Percentiles rank a stretch among this genome's conserved stretches.
Evolutionary conservation across 2,113 vertebrate genomes (phyloP).

Genomic region (Solenodon paradoxus): DNA sequence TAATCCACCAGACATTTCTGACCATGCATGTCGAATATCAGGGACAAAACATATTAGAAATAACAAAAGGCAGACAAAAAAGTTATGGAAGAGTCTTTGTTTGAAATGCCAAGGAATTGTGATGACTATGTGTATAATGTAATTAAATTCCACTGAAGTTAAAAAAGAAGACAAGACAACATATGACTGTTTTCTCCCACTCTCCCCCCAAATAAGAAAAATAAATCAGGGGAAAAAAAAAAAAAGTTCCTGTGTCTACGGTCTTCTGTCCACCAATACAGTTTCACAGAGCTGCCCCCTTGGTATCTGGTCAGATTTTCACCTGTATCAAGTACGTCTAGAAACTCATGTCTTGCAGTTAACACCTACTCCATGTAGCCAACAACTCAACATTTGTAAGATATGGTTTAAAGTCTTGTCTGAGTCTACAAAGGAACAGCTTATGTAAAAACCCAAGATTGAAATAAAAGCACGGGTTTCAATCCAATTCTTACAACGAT

Average conservation of each 20-base stretch:
- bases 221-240: constrained; percentile 10
- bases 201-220: neutral
- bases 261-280: neutral
- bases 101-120: constrained; percentile 53
- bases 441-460: constrained; percentile 77
- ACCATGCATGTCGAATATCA: neutral
- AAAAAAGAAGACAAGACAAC: neutral
- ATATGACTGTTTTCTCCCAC: neutral
- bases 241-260: constrained; percentile 54
- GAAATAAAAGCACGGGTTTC: constrained; percentile 79
- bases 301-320: neutral
- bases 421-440: constrained; percentile 77
- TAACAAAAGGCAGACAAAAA: constrained; percentile 31
- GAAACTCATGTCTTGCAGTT: neutral
- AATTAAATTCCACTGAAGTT: constrained; percentile 51
- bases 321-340: neutral
- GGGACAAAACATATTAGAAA: constrained; percentile 15
- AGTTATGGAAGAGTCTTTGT: neutral
- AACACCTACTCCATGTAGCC: neutral
- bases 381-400: constrained; percentile 78
- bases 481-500: constrained; percentile 74
- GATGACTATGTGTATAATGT: neutral
- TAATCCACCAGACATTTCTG: constrained; percentile 1
- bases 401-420: constrained; percentile 77
- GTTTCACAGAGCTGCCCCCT: accelerated